These are phyloP conservation scores for Opisthograptis luteolata DNA, from an alignment of 2,888 invertebrate genomes.

Conservation along the genomic window DNA sequence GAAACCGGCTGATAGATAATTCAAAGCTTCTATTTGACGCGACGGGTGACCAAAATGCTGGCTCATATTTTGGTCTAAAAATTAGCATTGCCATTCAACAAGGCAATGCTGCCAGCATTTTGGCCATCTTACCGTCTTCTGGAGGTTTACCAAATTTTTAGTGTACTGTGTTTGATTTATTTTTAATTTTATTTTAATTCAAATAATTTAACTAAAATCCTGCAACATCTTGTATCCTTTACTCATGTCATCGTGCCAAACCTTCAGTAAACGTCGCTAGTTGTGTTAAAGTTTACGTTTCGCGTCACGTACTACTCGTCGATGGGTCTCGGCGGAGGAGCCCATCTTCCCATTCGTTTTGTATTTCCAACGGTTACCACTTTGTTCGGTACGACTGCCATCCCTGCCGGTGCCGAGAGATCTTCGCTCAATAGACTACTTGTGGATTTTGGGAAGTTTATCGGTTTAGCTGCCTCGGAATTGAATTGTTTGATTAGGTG, in stretches of 20 bases:
- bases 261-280: slow-evolving; percentile 52
- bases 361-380: slow-evolving; percentile 63
- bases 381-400: slow-evolving; percentile 48
- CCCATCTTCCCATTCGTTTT: slow-evolving; percentile 60
- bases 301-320: slow-evolving; percentile 60
- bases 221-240: neutral
- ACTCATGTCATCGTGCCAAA: slow-evolving; percentile 34
- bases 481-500: too few relatives aligned
- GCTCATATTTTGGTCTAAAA: too few relatives aligned
- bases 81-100: too few relatives aligned
- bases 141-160: too few relatives aligned
- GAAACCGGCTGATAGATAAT: too few relatives aligned
- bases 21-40: too few relatives aligned
- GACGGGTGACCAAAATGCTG: too few relatives aligned
- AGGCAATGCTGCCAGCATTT: too few relatives aligned
- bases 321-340: slow-evolving; percentile 59
- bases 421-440: slow-evolving; percentile 44
- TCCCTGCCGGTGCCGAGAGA: slow-evolving; percentile 37
- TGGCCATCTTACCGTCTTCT: too few relatives aligned
- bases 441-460: slow-evolving; percentile 36
- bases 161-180: too few relatives aligned
- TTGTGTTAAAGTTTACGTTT: slow-evolving; percentile 57
- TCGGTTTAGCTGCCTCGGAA: slow-evolving; percentile 25
- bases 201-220: neutral
- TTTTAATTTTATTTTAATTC: too few relatives aligned